Evolutionary conservation across 2,888 invertebrate genomes (phyloP), one percentile per base, ranked within the genome.

Genomic region (Brenthis ino): DNA sequence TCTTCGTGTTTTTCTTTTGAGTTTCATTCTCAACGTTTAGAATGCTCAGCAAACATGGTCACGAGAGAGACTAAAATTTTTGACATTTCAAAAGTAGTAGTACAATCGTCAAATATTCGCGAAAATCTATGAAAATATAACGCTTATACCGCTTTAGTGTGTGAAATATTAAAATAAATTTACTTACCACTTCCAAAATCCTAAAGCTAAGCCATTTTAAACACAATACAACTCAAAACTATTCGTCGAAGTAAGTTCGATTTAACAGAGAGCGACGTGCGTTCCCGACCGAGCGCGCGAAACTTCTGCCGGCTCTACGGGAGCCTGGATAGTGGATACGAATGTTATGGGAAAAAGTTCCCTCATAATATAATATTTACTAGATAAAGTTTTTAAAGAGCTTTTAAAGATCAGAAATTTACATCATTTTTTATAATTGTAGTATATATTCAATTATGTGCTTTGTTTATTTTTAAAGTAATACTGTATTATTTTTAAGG

Each of bases 251-350:
- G 67, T 74, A 73, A 79, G 75, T 77, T 76, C 72, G 67, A 60
- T 58, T 67, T 43, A 53, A 20, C 58, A n/a, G 57, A 56, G 6
- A 33, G 24, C 24, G 79, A 84, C 88, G 84, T 82, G 84, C 84
- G 81, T 78, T 82, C 85, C 83, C 83, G 78, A 61, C 82, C 82
- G 81, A 76, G 76, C 80, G 76, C 86, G 82, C 83, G 82, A 80
- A 79, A 72, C 83, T 81, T 89, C 80, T 89, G 88, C 57, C 76
- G 65, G 65, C 13, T 28, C n/a, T 16, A 43, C 37, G 37, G 6
- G 43, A 12, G 16, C 24, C 53, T 37, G 37, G 61, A 33, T 51
- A 12, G 37, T 37, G 37, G 61, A 33, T 51, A 12, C 16, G 11
- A 8, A 16, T 16, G 16, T 4, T n/a, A 16, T 16, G 51, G 51